Evolutionary conservation across 1,140 invertebrate genomes (phyloP), one percentile per base, ranked within the genome.

Genomic region (Drepana arcuata): DNA sequence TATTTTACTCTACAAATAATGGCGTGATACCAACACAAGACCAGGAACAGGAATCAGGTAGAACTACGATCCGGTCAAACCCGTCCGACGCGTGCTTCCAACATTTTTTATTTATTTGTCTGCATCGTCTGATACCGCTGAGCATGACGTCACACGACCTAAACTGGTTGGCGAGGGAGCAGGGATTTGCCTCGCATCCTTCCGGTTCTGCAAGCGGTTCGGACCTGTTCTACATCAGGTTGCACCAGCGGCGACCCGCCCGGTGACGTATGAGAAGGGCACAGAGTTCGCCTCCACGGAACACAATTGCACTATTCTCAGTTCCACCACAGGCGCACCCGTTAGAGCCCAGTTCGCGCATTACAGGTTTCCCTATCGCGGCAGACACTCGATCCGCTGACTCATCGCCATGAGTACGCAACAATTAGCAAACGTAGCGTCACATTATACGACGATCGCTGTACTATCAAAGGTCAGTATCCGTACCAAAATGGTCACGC

Each of bases 81-180:
- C 73, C 71, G 78, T 82, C 78, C 62, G 62, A 74, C 74, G 74
- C 72, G 78, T 79, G 74, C 74, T 79, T 78, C 65, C 78, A 81
- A 75, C 74, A 81, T 77, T 81, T 79, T 79, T 82, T 79, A 79
- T 82, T 82, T 82, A 80, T 82, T 82, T 79, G 73, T 82, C 69
- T 79, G 75, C 73, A 77, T 64, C 68, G 74, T 75, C 67, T 65
- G 64, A 72, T 80, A 79, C 78, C 78, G 78, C 78, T 79, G 74
- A 61, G 71, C 48, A 73, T 82, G 78, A 82, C 78, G 78, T 82
- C 74, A 82, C 53, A 66, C 75, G 60, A 80, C 78, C 78, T 82
- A 80, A 82, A 82, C 78, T 82, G 78, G 78, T 82, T 78, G 73
- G 68, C 63, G 72, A 79, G 71, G 74, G 75, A 78, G 75, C 78